These are phyloP conservation scores for Percina caprodes DNA, from an alignment of 2,113 vertebrate species.

Conservation along the genomic window DNA sequence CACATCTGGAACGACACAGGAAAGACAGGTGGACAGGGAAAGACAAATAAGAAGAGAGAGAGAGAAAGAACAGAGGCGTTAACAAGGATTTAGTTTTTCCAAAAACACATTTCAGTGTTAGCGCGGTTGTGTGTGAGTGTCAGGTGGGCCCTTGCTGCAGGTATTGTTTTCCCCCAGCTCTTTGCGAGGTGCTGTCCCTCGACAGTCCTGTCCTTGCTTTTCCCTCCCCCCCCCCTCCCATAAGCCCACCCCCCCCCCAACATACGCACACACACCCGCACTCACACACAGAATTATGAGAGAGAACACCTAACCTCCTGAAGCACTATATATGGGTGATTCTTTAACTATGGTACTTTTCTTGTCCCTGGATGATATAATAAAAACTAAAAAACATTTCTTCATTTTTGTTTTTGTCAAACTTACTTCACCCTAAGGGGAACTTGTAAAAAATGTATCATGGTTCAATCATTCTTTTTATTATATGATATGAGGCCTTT, in stretches of 20 bases:
- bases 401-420: too few relatives aligned
- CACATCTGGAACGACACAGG: constrained; percentile 87
- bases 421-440: too few relatives aligned
- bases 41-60: neutral
- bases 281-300: neutral
- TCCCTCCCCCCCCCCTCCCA: constrained; percentile 34
- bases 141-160: constrained; percentile 33
- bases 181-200: constrained; percentile 61
- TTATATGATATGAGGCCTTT: too few relatives aligned
- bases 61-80: constrained; percentile 27
- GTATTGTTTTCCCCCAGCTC: constrained; percentile 28
- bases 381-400: too few relatives aligned
- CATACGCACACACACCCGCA: neutral
- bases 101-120: neutral
- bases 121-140: neutral
- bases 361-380: too few relatives aligned
- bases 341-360: too few relatives aligned
- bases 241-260: too few relatives aligned
- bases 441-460: too few relatives aligned
- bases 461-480: too few relatives aligned
- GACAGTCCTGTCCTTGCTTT: constrained; percentile 50
- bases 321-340: too few relatives aligned
- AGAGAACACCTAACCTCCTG: neutral
- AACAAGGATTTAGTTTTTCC: neutral
- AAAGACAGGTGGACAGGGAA: neutral